A percentile compares a stretch with the other conserved stretches of the same genome.
Conservation (phyloP, 2,113 vertebrate species). For the Heliornis fulica region DNA sequence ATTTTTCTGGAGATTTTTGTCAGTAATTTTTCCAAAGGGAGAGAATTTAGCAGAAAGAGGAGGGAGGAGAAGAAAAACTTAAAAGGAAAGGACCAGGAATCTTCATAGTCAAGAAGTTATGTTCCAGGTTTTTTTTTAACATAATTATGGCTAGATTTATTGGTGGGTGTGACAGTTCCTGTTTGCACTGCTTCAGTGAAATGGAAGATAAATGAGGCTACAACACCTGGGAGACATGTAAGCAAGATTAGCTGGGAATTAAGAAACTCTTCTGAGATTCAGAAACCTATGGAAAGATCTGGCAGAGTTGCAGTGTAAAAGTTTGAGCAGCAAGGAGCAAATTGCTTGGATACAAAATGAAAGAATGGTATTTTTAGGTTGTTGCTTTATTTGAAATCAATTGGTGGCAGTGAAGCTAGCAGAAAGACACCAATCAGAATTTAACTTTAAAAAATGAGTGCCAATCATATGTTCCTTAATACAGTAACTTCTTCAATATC, state of each 20-base stretch:
- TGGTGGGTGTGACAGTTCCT: slow-evolving; percentile 37
- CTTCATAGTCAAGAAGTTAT: slow-evolving; percentile 3
- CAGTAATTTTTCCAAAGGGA: slow-evolving; percentile 11
- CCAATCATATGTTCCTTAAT: neutral
- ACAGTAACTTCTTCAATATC: neutral
- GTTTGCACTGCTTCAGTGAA: slow-evolving; percentile 9
- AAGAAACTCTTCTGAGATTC: slow-evolving; percentile 40
- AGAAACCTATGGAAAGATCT: slow-evolving; percentile 19
- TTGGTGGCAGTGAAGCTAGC: neutral
- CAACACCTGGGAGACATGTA: slow-evolving; percentile 29
- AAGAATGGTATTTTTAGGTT: neutral
- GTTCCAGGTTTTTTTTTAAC: slow-evolving; percentile 37
- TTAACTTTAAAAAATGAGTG: neutral
- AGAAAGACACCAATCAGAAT: neutral
- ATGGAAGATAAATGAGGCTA: slow-evolving; percentile 68
- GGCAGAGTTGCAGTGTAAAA: neutral
- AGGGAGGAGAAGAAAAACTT: rapidly evolving
- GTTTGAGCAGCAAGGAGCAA: neutral
- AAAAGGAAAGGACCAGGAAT: neutral
- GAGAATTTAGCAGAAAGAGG: neutral
- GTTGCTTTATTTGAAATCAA: neutral
- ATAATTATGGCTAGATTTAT: slow-evolving; percentile 64
- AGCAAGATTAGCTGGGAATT: slow-evolving; percentile 42
- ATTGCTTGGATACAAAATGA: neutral
- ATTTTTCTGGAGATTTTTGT: slow-evolving; percentile 45